Base-by-base conservation (phyloP, 2,113 vertebrate species). In the Dasyornis broadbenti region DNA sequence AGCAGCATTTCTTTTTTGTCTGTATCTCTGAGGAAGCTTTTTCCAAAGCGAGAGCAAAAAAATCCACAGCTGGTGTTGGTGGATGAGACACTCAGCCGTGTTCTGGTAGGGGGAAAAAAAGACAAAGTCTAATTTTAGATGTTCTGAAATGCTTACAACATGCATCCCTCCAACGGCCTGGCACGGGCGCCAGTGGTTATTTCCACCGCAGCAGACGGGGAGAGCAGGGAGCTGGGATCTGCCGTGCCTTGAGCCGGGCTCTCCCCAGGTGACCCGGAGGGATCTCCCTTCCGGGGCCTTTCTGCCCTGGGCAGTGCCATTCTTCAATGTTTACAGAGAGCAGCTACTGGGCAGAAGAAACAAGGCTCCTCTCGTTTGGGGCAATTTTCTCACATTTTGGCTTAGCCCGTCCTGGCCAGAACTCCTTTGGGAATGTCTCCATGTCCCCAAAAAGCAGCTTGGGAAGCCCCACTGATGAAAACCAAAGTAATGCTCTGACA, bases 401-500 rank as follows among this genome's bases (percentile, higher is more conserved):
- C 1, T 71, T 1, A 13, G 26, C 5, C 13, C 5, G 11, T 37
- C 50, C 40, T 10, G 52, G 37, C 23, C 50, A 9, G 11, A 37
- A 4, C 18, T 39, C 40, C 16, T 44, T 13, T 24, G 5, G 2
- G 18, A 28, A 50, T 6, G 4, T 9, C 63, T 50, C 79, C 4
- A 1, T 11, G 27, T 4, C 50, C 45, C 13, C 11, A 1, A n/a
- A 69, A 79, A 40, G 3, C 37, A 35, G 40, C 8, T 73, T 78
- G 3, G 13, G 44, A 50, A 56, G 44, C 61, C 15, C 35, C 7
- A 1, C 6, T 0, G 44, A 2, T 23, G 54, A 7, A 20, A 52
- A 7, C 3, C 24, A 33, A 1, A 3, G 3, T 2, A 14, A 0
- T 1, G 2, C 3, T 3, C 6, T 1, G 2, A 1, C 54, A 17